Conservation (phyloP, 2,113 vertebrate species). For the Eolophus roseicapilla region DNA sequence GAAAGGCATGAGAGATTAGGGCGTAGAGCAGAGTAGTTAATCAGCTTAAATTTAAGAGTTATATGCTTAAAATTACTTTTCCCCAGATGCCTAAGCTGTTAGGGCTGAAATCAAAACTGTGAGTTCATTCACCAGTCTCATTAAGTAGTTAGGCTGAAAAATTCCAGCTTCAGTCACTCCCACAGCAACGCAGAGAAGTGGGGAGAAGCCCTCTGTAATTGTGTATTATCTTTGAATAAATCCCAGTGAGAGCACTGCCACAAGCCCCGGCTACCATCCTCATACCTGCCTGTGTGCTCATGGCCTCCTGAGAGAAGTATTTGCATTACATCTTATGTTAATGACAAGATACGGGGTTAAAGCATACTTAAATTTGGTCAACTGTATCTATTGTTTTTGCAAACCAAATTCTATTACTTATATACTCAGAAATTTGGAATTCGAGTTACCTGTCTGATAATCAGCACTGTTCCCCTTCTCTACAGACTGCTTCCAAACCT, state of each 20-base stretch:
- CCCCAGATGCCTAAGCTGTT: slow-evolving; percentile 7
- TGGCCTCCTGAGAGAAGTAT: background rate
- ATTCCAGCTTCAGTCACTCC: background rate
- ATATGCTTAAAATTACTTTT: slow-evolving; percentile 18
- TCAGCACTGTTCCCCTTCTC: background rate
- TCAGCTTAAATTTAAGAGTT: slow-evolving; percentile 10
- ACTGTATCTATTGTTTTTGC: background rate
- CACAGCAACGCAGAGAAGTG: background rate
- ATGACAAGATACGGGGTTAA: background rate
- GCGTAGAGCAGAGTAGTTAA: background rate
- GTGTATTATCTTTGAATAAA: background rate
- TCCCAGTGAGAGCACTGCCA: background rate
- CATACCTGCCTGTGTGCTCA: background rate
- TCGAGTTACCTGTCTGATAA: background rate
- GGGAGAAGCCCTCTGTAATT: background rate
- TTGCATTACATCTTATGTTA: background rate
- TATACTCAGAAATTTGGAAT: background rate
- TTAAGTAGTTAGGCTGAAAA: slow-evolving; percentile 5
- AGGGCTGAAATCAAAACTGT: slow-evolving; percentile 31
- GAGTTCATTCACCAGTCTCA: slow-evolving; percentile 17
- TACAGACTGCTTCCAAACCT: background rate
- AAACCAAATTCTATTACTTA: background rate
- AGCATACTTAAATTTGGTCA: background rate
- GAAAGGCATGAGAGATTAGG: background rate
- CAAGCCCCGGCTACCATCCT: background rate